Conservation (phyloP, 2,113 vertebrate genomes). For the Ciconia maguari region DNA sequence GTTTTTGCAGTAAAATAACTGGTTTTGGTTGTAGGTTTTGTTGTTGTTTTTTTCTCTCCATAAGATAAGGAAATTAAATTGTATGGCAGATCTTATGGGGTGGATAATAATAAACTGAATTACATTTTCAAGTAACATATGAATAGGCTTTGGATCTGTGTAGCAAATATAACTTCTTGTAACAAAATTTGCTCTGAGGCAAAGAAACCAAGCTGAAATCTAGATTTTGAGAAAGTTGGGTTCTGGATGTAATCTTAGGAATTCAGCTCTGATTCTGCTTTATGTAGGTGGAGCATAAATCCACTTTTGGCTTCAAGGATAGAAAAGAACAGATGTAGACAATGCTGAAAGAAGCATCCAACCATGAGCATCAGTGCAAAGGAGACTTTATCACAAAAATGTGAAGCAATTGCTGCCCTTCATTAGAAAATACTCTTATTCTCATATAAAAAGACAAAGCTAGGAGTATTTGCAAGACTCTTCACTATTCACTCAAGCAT, state of each 20-base stretch:
- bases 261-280: neutral
- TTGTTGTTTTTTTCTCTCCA: neutral
- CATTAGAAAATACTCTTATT: neutral
- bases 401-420: neutral
- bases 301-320: neutral
- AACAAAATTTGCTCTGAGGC: neutral
- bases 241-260: neutral
- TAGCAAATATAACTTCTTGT: neutral
- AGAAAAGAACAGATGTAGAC: neutral
- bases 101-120: neutral
- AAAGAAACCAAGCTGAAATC: neutral
- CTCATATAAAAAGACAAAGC: neutral
- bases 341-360: neutral
- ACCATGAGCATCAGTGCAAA: neutral
- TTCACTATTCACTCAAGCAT: neutral
- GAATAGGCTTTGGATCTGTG: neutral
- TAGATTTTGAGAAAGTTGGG: neutral
- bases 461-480: neutral
- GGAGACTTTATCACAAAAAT: neutral
- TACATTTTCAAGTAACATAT: neutral
- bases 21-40: neutral
- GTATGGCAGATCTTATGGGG: neutral
- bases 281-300: neutral
- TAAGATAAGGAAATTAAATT: neutral
- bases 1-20: neutral